These are phyloP conservation scores for Chanos chanos DNA, from an alignment of 2,797 vertebrate species.

Conservation along the genomic window DNA sequence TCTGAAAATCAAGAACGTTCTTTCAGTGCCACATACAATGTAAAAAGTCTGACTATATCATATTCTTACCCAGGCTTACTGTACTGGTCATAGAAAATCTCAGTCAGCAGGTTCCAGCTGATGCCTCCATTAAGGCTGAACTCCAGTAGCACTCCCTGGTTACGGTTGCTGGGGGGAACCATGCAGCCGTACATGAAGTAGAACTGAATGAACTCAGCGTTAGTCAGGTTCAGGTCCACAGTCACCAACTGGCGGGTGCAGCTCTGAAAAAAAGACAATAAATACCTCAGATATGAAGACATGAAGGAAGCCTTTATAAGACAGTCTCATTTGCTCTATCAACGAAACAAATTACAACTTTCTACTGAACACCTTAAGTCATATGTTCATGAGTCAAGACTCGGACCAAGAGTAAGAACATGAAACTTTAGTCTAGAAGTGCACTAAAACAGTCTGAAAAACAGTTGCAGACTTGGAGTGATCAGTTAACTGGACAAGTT, in stretches of 20 bases:
- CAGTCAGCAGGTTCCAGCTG: constrained; percentile 89
- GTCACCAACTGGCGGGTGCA: constrained; percentile 92
- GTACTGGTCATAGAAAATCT: constrained; percentile 97
- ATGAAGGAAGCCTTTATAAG: no score
- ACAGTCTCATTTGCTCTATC: no score
- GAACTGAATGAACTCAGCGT: constrained; percentile 96
- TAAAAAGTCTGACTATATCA: no score
- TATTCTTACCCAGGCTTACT: constrained; percentile 88
- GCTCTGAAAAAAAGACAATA: no score
- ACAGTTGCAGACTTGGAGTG: neutral
- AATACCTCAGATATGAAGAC: no score
- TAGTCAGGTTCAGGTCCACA: constrained; percentile 94
- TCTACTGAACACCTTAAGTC: no score
- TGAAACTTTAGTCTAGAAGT: neutral
- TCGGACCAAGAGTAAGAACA: no score
- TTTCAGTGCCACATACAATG: no score
- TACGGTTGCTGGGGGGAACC: constrained; percentile 88
- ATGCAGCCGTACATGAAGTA: constrained; percentile 99
- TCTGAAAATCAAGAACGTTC: no score
- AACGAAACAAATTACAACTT: no score
- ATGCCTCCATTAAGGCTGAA: constrained; percentile 95
- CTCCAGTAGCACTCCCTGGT: constrained; percentile 95
- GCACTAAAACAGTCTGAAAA: constrained; percentile 10
- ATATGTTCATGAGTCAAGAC: no score
- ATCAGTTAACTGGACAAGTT: neutral